A percentile compares a stretch with the other conserved stretches of the same genome.
phyloP scores from a whole-genome alignment of 2,888 invertebrate species.

The Nezara viridula region DNA sequence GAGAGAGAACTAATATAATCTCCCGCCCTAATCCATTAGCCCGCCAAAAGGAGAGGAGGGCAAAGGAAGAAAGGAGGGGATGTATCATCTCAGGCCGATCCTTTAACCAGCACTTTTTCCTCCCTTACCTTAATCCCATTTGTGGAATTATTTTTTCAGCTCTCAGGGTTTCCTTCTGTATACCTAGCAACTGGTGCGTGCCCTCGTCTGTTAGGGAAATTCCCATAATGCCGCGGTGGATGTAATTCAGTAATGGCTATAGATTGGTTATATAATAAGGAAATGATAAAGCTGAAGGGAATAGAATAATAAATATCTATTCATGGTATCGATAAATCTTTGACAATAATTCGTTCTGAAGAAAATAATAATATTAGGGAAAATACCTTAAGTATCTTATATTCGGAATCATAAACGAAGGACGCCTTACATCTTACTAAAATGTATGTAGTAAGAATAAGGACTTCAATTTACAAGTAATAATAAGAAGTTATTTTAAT shows the following conservation, averaged over 20 bases:
- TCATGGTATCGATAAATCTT: neutral
- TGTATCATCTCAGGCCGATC: conserved; percentile 30
- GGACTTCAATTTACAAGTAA: no score
- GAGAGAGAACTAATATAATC: conserved; percentile 23
- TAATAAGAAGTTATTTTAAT: no score
- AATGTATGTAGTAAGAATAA: no score
- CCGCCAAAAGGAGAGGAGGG: conserved; percentile 20
- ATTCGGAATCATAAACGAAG: no score
- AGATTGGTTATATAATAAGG: conserved; percentile 21
- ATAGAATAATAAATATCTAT: neutral
- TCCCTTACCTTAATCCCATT: conserved; percentile 52
- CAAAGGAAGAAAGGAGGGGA: conserved; percentile 38
- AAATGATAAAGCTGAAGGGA: neutral
- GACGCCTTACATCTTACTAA: no score
- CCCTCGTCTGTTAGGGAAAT: conserved; percentile 2
- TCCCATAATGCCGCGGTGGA: neutral
- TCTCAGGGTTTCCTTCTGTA: neutral
- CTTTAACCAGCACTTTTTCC: conserved; percentile 48
- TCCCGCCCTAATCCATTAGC: conserved; percentile 44
- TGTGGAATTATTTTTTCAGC: conserved; percentile 54
- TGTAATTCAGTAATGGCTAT: conserved; percentile 7
- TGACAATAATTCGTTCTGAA: neutral
- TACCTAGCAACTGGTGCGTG: conserved; percentile 33
- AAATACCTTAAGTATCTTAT: no score
- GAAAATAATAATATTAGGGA: neutral